Evolutionary conservation across 2,797 vertebrate species (phyloP).

Genomic region (Hafferia zeledoni): DNA sequence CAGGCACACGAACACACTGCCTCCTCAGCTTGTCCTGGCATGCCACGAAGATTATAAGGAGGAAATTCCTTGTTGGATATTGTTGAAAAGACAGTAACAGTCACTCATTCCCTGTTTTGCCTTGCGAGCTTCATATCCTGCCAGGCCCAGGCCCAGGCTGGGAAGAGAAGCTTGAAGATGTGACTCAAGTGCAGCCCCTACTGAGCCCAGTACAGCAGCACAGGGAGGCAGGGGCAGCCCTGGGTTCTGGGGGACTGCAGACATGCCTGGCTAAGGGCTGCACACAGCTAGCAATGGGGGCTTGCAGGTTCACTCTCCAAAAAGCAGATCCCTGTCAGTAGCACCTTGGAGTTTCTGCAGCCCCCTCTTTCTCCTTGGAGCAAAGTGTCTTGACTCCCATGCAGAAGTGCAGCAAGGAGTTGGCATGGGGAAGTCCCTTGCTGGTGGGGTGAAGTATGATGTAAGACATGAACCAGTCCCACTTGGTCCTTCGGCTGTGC

Average conservation of each 20-base stretch:
- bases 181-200: constrained; percentile 35
- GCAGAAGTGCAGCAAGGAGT: too few species aligned
- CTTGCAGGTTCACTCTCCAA: neutral
- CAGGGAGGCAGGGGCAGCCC: neutral
- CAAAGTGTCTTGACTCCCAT: neutral
- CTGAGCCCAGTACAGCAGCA: neutral
- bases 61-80: neutral
- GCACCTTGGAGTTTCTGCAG: neutral
- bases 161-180: neutral
- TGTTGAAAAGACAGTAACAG: neutral
- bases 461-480: neutral
- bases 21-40: neutral
- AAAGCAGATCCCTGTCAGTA: neutral
- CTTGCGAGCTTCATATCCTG: neutral
- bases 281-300: fast-evolving
- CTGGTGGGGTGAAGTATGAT: neutral
- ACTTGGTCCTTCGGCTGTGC: fast-evolving
- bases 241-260: fast-evolving
- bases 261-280: fast-evolving
- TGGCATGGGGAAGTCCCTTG: fast-evolving
- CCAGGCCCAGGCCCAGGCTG: neutral
- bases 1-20: neutral
- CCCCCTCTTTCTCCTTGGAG: neutral
- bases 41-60: neutral
- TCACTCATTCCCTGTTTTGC: neutral